These are phyloP conservation scores for Coenobita brevimanus DNA, from an alignment of 1,140 invertebrate species.

Conservation along the genomic window DNA sequence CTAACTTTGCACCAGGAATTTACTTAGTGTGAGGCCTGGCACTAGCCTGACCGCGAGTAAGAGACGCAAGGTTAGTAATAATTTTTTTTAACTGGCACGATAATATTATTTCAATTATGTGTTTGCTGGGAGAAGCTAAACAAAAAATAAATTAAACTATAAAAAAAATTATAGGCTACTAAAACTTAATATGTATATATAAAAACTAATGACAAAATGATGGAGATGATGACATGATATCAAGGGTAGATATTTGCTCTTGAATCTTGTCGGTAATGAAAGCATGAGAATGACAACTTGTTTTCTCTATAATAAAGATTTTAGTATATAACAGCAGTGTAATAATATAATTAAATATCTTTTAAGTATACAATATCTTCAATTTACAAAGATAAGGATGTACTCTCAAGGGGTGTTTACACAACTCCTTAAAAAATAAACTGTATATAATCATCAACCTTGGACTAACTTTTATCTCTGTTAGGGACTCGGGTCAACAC, in stretches of 20 bases:
- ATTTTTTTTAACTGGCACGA: slow-evolving; percentile 63
- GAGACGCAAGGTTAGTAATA: background rate
- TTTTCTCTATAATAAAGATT: slow-evolving; percentile 36
- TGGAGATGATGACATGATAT: slow-evolving; percentile 63
- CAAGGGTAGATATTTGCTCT: slow-evolving; percentile 46
- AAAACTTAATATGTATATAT: slow-evolving; percentile 52
- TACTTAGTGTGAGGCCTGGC: too few relatives aligned
- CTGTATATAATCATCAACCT: slow-evolving; percentile 63
- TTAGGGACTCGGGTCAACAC: slow-evolving; percentile 42
- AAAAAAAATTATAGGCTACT: slow-evolving; percentile 61
- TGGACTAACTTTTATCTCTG: slow-evolving; percentile 42
- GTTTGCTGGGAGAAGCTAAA: slow-evolving; percentile 63
- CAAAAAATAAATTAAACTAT: slow-evolving; percentile 67
- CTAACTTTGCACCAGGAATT: slow-evolving; percentile 22
- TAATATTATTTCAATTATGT: slow-evolving; percentile 58
- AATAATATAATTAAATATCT: slow-evolving; percentile 66
- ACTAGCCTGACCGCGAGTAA: slow-evolving; percentile 28
- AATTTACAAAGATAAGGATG: slow-evolving; percentile 64
- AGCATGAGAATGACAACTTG: slow-evolving; percentile 61
- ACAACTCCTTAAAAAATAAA: slow-evolving; percentile 67
- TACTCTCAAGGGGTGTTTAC: slow-evolving; percentile 37
- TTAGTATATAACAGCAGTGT: slow-evolving; percentile 60
- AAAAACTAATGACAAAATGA: slow-evolving; percentile 56
- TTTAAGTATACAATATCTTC: slow-evolving; percentile 67
- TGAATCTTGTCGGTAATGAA: slow-evolving; percentile 56